These are phyloP conservation scores for Oreotragus oreotragus DNA, from an alignment of 2,113 vertebrate species.

Conservation along the genomic window DNA sequence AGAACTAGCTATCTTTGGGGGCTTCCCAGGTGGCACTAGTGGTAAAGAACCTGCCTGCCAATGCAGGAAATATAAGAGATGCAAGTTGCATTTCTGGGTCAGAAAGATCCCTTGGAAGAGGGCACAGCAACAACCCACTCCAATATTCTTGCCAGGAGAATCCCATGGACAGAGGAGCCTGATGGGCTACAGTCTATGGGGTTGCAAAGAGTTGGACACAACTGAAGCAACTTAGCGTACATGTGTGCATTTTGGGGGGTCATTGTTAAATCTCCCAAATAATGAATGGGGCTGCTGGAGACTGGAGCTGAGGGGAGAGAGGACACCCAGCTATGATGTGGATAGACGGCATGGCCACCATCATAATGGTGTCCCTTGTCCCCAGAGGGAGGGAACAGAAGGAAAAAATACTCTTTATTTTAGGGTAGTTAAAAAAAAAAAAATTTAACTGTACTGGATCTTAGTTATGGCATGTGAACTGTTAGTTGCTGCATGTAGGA, in stretches of 20 bases:
- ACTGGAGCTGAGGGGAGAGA: no score
- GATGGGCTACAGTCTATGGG: not conserved
- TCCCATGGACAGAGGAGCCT: not conserved
- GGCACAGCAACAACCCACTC: not conserved
- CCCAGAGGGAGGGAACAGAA: not conserved
- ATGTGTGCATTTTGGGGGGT: not conserved
- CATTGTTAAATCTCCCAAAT: not conserved
- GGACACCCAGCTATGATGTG: not conserved
- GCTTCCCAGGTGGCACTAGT: not conserved
- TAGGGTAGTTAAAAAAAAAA: not conserved
- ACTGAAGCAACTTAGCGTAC: not conserved
- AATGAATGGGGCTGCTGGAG: not conserved
- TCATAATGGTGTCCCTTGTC: not conserved
- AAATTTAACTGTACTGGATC: not conserved
- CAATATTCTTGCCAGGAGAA: not conserved
- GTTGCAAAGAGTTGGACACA: not conserved
- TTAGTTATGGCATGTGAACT: not conserved
- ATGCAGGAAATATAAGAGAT: not conserved
- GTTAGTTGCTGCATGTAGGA: not conserved
- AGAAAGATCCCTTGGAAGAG: not conserved
- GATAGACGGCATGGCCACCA: no score
- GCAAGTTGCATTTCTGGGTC: not conserved
- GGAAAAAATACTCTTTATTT: not conserved
- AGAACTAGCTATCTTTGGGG: not conserved
- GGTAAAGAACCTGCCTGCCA: not conserved